phyloP scores from a whole-genome alignment of 2,113 vertebrate species.

The Corvus moneduloides region DNA sequence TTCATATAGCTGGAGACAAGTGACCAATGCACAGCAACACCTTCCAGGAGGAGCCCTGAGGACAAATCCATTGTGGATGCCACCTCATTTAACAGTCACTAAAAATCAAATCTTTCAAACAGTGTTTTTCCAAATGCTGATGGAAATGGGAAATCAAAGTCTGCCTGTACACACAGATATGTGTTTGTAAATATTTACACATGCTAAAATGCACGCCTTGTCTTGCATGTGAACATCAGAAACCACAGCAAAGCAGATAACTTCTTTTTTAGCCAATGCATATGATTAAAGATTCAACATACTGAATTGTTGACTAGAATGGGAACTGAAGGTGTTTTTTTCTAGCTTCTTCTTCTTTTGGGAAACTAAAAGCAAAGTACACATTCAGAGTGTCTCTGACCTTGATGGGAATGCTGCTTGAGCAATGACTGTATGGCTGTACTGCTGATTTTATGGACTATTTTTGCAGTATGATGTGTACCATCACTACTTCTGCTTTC shows the following conservation, averaged over 20 bases:
- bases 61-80: not conserved
- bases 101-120: not conserved
- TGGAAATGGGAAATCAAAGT: not conserved
- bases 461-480: not conserved
- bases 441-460: not conserved
- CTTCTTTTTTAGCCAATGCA: not conserved
- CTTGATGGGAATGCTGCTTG: not conserved
- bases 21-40: accelerated
- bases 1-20: not conserved
- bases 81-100: not conserved
- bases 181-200: not conserved
- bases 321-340: not conserved
- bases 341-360: not conserved
- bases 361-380: not conserved
- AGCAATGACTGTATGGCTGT: not conserved
- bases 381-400: not conserved
- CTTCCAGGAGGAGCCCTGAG: not conserved
- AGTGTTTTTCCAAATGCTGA: not conserved
- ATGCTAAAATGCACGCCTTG: not conserved
- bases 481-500: not conserved
- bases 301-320: not conserved
- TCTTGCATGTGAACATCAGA: not conserved
- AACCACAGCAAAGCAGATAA: not conserved
- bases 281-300: not conserved
- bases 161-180: not conserved